A percentile compares a stretch with the other conserved stretches of the same genome.
Evolutionary conservation across 2,888 invertebrate species (phyloP).

Genomic region (Syrista parreyssii): DNA sequence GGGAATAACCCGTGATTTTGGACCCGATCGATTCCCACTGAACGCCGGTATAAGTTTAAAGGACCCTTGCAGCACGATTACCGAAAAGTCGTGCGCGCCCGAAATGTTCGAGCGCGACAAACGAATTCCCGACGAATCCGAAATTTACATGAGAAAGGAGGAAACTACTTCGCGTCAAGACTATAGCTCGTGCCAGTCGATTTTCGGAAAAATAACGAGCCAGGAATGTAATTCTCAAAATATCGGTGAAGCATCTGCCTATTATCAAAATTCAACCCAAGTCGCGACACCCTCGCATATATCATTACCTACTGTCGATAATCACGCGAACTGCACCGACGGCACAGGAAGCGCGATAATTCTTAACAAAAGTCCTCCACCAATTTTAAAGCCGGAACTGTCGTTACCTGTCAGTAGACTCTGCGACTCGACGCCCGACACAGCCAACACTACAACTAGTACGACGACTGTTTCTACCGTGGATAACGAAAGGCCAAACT

Average conservation of each 20-base stretch:
- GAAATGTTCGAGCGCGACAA: neutral
- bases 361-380: neutral
- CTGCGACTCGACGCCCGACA: slow-evolving; percentile 37
- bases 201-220: neutral
- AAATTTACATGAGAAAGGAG: neutral
- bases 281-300: neutral
- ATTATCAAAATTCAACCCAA: neutral
- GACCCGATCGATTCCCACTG: neutral
- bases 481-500: slow-evolving; percentile 8
- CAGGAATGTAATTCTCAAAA: neutral
- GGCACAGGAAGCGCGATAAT: neutral
- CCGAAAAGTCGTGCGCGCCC: neutral
- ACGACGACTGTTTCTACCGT: slow-evolving; percentile 12
- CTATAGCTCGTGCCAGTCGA: neutral
- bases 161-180: neutral
- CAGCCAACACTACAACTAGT: slow-evolving; percentile 18
- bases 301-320: neutral
- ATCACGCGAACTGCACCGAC: neutral
- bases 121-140: neutral
- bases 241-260: neutral
- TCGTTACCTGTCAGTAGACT: slow-evolving; percentile 56
- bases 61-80: neutral
- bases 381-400: slow-evolving; percentile 40
- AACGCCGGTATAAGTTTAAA: neutral
- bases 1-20: neutral